Evolutionary conservation across 2,888 invertebrate genomes (phyloP).

Genomic region (Hemithea aestivaria): DNA sequence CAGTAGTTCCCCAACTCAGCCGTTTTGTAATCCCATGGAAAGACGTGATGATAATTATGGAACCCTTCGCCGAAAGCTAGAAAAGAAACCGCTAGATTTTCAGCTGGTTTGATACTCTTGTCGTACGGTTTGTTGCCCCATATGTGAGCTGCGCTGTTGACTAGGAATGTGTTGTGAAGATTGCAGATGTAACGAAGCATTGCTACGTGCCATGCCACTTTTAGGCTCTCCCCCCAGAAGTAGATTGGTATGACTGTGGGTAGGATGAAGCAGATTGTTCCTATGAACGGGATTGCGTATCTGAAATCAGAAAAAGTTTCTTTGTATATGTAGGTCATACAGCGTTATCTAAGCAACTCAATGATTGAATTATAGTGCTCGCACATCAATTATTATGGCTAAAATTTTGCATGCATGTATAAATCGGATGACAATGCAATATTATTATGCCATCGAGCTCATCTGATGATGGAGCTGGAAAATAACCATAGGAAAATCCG

Average conservation of each 20-base stretch:
- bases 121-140: constrained; percentile 70
- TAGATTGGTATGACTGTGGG: constrained; percentile 77
- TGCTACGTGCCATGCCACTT: constrained; percentile 49
- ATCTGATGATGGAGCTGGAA: too few relatives aligned
- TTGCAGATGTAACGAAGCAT: constrained; percentile 74
- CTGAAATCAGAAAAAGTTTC: constrained; percentile 11
- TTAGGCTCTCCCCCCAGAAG: constrained; percentile 75
- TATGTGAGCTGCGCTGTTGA: constrained; percentile 81
- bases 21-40: constrained; percentile 44
- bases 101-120: constrained; percentile 25
- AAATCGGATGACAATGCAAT: too few relatives aligned
- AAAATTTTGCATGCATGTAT: too few relatives aligned
- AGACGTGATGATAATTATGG: constrained; percentile 49
- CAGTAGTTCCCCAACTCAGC: constrained; percentile 40
- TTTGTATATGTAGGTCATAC: too few relatives aligned
- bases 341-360: too few relatives aligned
- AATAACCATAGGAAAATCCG: too few relatives aligned
- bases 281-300: constrained; percentile 25
- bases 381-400: too few relatives aligned
- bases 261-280: constrained; percentile 45
- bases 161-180: constrained; percentile 80
- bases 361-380: too few relatives aligned
- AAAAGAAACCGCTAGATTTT: constrained; percentile 31
- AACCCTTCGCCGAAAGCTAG: constrained; percentile 41
- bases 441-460: too few relatives aligned